Base-by-base conservation (phyloP, 1,140 invertebrate genomes). In the Heterodera schachtii region DNA sequence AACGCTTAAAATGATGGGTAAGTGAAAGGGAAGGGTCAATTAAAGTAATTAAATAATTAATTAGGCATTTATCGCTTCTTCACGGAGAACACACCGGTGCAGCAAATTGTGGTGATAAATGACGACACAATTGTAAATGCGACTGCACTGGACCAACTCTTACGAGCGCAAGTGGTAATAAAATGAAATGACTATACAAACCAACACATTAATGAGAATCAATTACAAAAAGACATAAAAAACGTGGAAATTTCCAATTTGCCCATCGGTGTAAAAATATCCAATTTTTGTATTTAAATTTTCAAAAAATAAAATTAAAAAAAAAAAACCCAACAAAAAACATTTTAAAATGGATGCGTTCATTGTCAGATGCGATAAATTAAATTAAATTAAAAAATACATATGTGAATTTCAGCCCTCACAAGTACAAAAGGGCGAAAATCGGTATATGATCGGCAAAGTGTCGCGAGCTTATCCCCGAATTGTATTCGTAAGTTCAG, bases 51-150 rank as follows among this genome's bases (percentile, higher is more conserved):
- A 76, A 64, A 77, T 9, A n/a, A 46, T 19, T 7, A 31, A 31
- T 66, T 67, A 78, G 77, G 64, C 6, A 87, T 87, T 31, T 88
- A 88, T 67, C 77, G 86, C 21, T 88, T 81, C 52, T 84, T 89
- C 49, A 73, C 84, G 16, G 79, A 84, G 73, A 43, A 82, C 21
- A 81, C 86, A 3, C 76, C 82, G 11, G 78, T 83, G 31, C 74
- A 88, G 49, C 83, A 89, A 82, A 86, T 89, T 80, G 80, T 90
- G 73, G 88, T 90, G 43, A 88, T 90, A n/a, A 89, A 89, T 75
- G 88, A 89, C 69, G 88, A 89, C 78, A 90, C 89, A 67, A 90
- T 89, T 74, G 89, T 89, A 13, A 90, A 89, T 81, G 86, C 85
- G n/a, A 88, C 89, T 43, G 85, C 86, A 44, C 76, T 89, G 57